Base-by-base conservation (phyloP, 30 jellyfish, hydroid and myxozoan species). In the Sanderia malayensis region DNA sequence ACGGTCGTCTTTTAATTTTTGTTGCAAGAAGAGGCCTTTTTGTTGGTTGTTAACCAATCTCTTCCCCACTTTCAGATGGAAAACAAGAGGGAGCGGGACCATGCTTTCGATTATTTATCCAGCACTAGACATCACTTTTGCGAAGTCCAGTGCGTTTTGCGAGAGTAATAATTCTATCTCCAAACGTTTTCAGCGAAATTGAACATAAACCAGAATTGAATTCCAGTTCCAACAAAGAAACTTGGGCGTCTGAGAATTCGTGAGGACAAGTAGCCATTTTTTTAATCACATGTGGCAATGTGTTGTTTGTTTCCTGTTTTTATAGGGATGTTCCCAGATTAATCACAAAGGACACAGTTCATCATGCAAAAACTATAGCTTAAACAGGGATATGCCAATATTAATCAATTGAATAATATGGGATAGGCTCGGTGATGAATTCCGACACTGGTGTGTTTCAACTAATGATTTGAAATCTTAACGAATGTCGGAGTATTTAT, bases 251-350 rank as follows among this genome's bases (percentile, higher is more conserved):
- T 4, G 52, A 37, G 52, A 37, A 37, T 13, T 37, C 13, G 52
- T 13, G 52, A 37, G 52, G 10, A 13, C 52, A 13, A 37, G 52
- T 13, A 13, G 52, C 52, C 52, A 37, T 37, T 37, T 37, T 37
- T 37, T 37, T 37, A 37, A 37, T 37, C 52, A 37, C 52, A 4
- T 37, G n/a, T n/a, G n/a, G n/a, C n/a, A n/a, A 37, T 37, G 52
- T 37, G 52, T 37, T 37, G 52, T n/a, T n/a, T n/a, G n/a, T 37
- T 37, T 37, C 13, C 52, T 37, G 52, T 37, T 37, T 37, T 13
- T 37, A 37, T 37, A 37, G 52, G 52, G 52, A 37, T 37, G 52
- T 37, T 37, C 52, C 52, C 52, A 37, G 52, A 37, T 37, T 37
- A 37, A 37, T 37, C 52, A 37, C 52, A 37, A 37, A 37, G 52